Evolutionary conservation across 53 echinoderm and acorn worm species (phyloP).

Genomic region (Antedon mediterranea): DNA sequence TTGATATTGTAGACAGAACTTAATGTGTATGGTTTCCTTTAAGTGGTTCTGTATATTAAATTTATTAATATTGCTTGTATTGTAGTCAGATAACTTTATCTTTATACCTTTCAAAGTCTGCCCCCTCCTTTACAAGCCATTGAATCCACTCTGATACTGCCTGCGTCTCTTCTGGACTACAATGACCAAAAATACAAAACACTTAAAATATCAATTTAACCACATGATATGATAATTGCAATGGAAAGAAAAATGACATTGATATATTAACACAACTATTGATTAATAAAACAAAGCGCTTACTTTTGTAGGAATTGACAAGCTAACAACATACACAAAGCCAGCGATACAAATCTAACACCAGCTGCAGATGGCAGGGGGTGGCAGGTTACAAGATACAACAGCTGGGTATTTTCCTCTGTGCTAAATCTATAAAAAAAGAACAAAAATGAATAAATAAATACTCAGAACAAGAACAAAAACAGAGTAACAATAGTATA

Average conservation of each 20-base stretch:
- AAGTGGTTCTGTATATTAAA: too few species aligned
- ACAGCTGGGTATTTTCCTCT: constrained; percentile 63
- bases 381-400: constrained; percentile 80
- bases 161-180: constrained; percentile 59
- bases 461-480: neutral
- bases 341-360: constrained; percentile 75
- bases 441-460: neutral
- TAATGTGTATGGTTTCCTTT: too few species aligned
- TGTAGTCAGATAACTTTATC: too few species aligned
- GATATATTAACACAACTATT: too few species aligned
- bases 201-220: too few species aligned
- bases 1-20: too few species aligned
- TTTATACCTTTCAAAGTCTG: constrained; percentile 80
- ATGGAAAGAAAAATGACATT: too few species aligned
- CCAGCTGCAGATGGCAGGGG: constrained; percentile 83
- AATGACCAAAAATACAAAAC: too few species aligned
- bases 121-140: constrained; percentile 87
- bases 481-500: neutral
- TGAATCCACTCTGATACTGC: constrained; percentile 77
- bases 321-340: constrained; percentile 90
- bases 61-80: too few species aligned
- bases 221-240: too few species aligned
- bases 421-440: constrained; percentile 49
- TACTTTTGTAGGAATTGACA: constrained; percentile 82
- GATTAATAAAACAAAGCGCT: neutral